These are phyloP conservation scores for Gracilinanus agilis DNA, from an alignment of 2,113 vertebrate species.

Conservation along the genomic window DNA sequence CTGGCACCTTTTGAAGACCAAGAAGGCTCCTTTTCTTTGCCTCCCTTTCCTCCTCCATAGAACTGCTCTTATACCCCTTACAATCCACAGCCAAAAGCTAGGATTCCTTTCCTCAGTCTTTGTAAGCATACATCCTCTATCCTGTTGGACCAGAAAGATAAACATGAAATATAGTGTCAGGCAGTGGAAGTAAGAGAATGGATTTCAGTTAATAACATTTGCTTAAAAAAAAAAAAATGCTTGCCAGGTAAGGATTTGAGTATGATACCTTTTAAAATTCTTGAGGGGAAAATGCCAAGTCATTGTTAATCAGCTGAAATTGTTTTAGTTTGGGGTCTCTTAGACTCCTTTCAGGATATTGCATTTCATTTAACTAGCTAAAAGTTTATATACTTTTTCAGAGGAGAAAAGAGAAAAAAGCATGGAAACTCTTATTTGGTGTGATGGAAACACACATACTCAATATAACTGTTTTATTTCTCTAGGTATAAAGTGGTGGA, in stretches of 20 bases:
- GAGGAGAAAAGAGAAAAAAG: constrained; percentile 39
- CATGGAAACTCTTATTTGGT: constrained; percentile 14
- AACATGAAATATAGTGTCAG: neutral
- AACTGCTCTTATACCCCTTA: neutral
- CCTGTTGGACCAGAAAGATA: neutral
- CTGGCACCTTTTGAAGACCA: neutral
- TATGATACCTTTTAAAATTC: constrained; percentile 11
- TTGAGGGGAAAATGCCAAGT: constrained; percentile 14
- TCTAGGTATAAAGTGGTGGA: constrained; percentile 97
- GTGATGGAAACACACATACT: neutral
- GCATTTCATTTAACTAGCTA: constrained; percentile 14
- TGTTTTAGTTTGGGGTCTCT: neutral
- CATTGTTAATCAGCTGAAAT: neutral
- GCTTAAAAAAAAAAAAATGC: neutral
- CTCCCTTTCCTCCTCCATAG: neutral
- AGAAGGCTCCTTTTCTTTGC: neutral
- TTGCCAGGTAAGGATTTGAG: constrained; percentile 9
- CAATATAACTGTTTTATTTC: constrained; percentile 51
- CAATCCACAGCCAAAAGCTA: neutral
- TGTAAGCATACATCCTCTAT: neutral
- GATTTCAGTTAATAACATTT: neutral
- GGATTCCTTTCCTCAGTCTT: neutral
- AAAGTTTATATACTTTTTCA: constrained; percentile 16
- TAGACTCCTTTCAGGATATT: constrained; percentile 27
- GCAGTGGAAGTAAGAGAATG: neutral